Evolutionary conservation across 2,113 vertebrate species (phyloP), one percentile per base, ranked within the genome.

Genomic region (Quiscalus mexicanus): DNA sequence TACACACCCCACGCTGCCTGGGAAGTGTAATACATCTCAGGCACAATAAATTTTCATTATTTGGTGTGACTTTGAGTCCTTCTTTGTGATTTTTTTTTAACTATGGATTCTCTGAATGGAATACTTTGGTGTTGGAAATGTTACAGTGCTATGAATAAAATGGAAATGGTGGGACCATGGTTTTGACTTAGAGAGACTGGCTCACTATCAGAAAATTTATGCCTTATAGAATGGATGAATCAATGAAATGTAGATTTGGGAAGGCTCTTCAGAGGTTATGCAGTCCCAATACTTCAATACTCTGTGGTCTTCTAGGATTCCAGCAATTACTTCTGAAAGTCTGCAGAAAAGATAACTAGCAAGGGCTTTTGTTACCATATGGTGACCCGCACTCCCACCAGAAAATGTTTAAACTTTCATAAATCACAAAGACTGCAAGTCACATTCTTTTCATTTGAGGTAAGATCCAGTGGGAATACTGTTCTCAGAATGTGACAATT

Each of bases 341-440:
- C 67, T 28, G 37, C n/a, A 83, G 59, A 65, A 85, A 89, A 77
- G 64, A 45, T 52, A 81, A 84, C 63, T 74, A 89, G 62, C n/a
- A 89, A 84, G 75, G 73, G 42, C 22, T 62, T 90, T 75, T 83
- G 65, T 74, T 49, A 76, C 70, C 69, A 77, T 74, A 86, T 53
- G 63, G 70, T 76, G 84, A 94, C 89, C 84, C 3, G 28, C 20
- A 58, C 59, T 93, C 77, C 50, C 73, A 87, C 35, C 77, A 91
- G 87, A 93, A 87, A 84, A 93, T 15, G 37, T 76, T 92, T 69
- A 74, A 94, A 89, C 50, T 94, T 94, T 44, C 45, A 60, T 69
- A 94, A 80, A 96, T 93, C 69, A 78, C 91, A 89, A 83, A 80
- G 49, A 53, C 30, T 52, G 44, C 60, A 76, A 80, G 41, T 42